Percentiles rank a stretch among this genome's conserved stretches.
phyloP scores from a whole-genome alignment of 1,140 invertebrate genomes.

The Sitophilus oryzae region DNA sequence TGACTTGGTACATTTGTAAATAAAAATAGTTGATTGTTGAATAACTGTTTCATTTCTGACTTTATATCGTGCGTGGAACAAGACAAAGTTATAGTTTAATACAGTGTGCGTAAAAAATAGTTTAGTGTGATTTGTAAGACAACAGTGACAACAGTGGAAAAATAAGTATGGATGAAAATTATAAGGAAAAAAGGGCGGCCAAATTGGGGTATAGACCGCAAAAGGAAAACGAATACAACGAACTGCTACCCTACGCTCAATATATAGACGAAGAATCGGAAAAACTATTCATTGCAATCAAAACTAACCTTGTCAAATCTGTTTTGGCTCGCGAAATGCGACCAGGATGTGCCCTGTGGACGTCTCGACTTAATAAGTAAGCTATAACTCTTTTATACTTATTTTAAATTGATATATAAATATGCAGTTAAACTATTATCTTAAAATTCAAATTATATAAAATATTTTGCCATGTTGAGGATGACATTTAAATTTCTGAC shows the following conservation, averaged over 20 bases:
- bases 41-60: conserved; percentile 9
- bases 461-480: not conserved
- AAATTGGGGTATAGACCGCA: conserved; percentile 48
- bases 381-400: conserved; percentile 11
- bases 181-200: conserved; percentile 26
- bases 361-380: conserved; percentile 58
- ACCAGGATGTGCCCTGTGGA: conserved; percentile 60
- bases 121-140: too few species aligned
- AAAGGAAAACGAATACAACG: conserved; percentile 60
- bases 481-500: conserved; percentile 5
- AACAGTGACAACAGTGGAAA: too few species aligned
- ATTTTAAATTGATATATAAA: conserved; percentile 1
- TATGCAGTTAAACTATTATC: not conserved
- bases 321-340: conserved; percentile 62
- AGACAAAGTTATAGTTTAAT: not conserved
- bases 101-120: too few species aligned
- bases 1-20: conserved; percentile 16
- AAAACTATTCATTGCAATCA: conserved; percentile 56
- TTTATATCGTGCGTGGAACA: not conserved
- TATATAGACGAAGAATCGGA: conserved; percentile 60
- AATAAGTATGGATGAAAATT: conserved; percentile 34
- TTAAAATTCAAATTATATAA: not conserved
- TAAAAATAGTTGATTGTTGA: conserved; percentile 16
- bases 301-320: conserved; percentile 60
- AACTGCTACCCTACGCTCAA: conserved; percentile 60